Evolutionary conservation across 1,140 invertebrate genomes (phyloP).

Genomic region (Panagrolaimus sp.): DNA sequence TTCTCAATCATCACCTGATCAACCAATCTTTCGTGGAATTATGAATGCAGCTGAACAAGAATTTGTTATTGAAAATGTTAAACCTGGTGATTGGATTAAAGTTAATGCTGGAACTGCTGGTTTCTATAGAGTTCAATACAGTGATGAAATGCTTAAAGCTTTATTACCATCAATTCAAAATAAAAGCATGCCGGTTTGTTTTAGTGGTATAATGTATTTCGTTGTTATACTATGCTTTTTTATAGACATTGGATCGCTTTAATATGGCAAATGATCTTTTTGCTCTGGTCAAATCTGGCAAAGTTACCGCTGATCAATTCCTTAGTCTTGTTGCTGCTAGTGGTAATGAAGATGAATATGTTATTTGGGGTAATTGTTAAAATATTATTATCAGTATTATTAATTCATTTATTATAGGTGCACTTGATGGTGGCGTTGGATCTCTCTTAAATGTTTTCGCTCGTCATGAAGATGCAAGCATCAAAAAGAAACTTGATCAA

Average conservation of each 20-base stretch:
- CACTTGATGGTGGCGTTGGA: slow-evolving; percentile 34
- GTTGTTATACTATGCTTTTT: too few relatives aligned
- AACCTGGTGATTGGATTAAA: slow-evolving; percentile 42
- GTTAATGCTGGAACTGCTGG: slow-evolving; percentile 62
- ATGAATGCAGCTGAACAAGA: neutral
- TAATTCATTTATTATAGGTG: too few relatives aligned
- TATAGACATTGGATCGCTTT: slow-evolving; percentile 82
- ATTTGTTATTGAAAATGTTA: neutral
- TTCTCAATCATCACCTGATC: slow-evolving; percentile 68
- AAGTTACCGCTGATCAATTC: slow-evolving; percentile 42
- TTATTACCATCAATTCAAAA: slow-evolving; percentile 74
- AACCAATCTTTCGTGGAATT: slow-evolving; percentile 59
- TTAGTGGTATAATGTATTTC: too few relatives aligned
- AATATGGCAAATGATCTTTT: slow-evolving; percentile 85
- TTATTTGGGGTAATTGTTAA: too few relatives aligned
- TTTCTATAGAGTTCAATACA: slow-evolving; percentile 74
- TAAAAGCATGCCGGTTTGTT: slow-evolving; percentile 72
- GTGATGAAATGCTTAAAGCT: slow-evolving; percentile 70
- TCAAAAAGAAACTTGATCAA: slow-evolving; percentile 53
- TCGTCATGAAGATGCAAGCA: slow-evolving; percentile 43
- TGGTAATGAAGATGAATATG: slow-evolving; percentile 45
- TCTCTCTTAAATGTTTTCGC: slow-evolving; percentile 24
- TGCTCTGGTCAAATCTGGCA: slow-evolving; percentile 66
- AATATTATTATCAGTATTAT: too few relatives aligned
- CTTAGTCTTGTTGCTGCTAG: slow-evolving; percentile 46